phyloP scores from a whole-genome alignment of 2,888 invertebrate species.

The Griposia aprilina region DNA sequence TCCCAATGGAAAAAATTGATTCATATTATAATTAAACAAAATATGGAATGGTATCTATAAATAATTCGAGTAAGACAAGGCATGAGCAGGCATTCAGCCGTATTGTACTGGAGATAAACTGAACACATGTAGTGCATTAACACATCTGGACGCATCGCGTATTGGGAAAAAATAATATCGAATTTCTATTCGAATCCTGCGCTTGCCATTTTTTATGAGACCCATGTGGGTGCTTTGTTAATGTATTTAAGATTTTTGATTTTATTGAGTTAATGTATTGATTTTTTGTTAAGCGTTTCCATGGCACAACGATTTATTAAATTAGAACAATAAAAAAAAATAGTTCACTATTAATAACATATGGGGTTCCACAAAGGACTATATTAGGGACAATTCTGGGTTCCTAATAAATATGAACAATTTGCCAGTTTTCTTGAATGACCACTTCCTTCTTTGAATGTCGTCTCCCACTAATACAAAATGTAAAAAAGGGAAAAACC shows the following conservation, averaged over 20 bases:
- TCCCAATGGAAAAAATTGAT: constrained; percentile 52
- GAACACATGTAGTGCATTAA: constrained; percentile 82
- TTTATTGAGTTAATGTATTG: constrained; percentile 56
- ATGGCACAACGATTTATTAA: neutral
- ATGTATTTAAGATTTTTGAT: constrained; percentile 64
- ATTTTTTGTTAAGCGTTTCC: constrained; percentile 26
- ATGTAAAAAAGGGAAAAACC: neutral
- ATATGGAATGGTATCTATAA: constrained; percentile 75
- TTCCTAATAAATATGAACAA: neutral
- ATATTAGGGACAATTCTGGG: neutral
- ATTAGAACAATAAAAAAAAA: neutral
- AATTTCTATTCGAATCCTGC: constrained; percentile 75
- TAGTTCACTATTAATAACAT: neutral
- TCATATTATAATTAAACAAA: constrained; percentile 70
- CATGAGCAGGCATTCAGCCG: constrained; percentile 70
- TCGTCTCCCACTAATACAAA: neutral
- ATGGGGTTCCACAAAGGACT: neutral
- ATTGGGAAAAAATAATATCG: constrained; percentile 78
- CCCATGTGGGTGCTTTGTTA: constrained; percentile 74
- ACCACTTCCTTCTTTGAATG: neutral
- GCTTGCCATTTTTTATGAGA: constrained; percentile 77
- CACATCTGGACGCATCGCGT: constrained; percentile 75
- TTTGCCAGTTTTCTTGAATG: neutral
- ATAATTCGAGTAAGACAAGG: constrained; percentile 70
- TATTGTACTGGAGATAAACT: constrained; percentile 76